Evolutionary conservation across 2,797 vertebrate genomes (phyloP).

Genomic region (Rhinatrema bivittatum): DNA sequence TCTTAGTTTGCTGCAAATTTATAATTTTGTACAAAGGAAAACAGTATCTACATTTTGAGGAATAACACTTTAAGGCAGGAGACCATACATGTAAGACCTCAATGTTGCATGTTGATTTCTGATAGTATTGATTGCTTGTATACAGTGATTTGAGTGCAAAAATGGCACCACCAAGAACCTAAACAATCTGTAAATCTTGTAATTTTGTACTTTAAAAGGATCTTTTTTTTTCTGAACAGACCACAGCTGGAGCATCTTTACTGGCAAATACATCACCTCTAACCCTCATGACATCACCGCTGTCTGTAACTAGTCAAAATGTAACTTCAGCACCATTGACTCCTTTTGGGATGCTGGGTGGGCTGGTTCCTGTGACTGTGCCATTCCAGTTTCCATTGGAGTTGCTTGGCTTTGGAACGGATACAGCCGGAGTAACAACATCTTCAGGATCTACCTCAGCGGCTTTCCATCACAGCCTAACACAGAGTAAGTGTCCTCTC

Average conservation of each 20-base stretch:
- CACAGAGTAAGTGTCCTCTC: constrained; percentile 78
- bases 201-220: too few species aligned
- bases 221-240: constrained; percentile 42
- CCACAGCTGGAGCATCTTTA: constrained; percentile 72
- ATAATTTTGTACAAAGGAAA: too few species aligned
- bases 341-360: constrained; percentile 88
- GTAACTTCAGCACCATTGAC: constrained; percentile 49
- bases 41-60: too few species aligned
- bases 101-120: too few species aligned
- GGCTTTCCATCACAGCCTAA: constrained; percentile 77
- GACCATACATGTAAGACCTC: too few species aligned
- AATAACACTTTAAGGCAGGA: too few species aligned
- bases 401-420: constrained; percentile 77
- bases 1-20: too few species aligned
- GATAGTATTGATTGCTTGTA: too few species aligned
- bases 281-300: constrained; percentile 73
- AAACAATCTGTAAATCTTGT: constrained; percentile 11
- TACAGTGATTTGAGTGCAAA: too few species aligned
- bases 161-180: too few species aligned
- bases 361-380: constrained; percentile 88
- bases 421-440: constrained; percentile 67
- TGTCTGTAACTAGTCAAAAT: constrained; percentile 72
- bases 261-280: constrained; percentile 76
- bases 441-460: constrained; percentile 77
- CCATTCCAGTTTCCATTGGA: constrained; percentile 89